Evolutionary conservation across 1,140 invertebrate genomes (phyloP).

Genomic region (Amyelois transitella): DNA sequence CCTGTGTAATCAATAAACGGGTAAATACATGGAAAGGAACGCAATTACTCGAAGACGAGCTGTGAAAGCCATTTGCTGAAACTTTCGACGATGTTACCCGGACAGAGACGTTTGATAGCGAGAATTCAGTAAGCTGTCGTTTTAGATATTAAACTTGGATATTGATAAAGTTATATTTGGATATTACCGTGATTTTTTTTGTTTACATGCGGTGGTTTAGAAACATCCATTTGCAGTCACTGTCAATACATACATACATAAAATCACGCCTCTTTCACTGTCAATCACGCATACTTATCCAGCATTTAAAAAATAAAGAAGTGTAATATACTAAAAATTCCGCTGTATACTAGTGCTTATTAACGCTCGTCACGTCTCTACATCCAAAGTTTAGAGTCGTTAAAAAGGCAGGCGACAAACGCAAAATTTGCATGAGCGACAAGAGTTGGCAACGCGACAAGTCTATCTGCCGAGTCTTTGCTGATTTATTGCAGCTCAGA

Average conservation of each 20-base stretch:
- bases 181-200: too few species aligned
- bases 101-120: neutral
- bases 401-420: conserved; percentile 2
- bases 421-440: conserved; percentile 8
- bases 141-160: too few species aligned
- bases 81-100: neutral
- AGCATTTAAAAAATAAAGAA: too few species aligned
- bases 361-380: neutral
- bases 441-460: conserved; percentile 9
- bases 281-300: too few species aligned
- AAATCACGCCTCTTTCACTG: too few species aligned
- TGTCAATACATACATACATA: too few species aligned
- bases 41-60: neutral
- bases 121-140: too few species aligned
- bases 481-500: conserved; percentile 12
- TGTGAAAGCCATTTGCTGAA: neutral
- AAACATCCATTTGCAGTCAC: too few species aligned
- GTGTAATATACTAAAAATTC: too few species aligned
- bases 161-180: too few species aligned
- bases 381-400: neutral
- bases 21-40: neutral
- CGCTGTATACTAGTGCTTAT: neutral
- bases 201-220: too few species aligned
- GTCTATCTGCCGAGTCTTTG: conserved; percentile 12
- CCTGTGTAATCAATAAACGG: neutral